Evolutionary conservation across 2,113 vertebrate genomes (phyloP), one percentile per base, ranked within the genome.

Genomic region (Ursus arctos): DNA sequence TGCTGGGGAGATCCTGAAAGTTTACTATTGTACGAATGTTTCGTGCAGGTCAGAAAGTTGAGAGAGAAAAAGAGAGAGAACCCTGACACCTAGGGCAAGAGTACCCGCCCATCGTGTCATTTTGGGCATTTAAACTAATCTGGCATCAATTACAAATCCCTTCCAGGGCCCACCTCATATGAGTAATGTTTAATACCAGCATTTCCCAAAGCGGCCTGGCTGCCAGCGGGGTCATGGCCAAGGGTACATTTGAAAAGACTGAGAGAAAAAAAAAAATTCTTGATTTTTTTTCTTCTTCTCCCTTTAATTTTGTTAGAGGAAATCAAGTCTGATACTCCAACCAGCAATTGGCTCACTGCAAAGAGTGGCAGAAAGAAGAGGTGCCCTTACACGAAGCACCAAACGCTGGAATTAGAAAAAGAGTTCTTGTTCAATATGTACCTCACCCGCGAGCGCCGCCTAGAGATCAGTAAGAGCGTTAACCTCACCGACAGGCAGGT

Each of bases 381-480:
- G 98, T 99, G 99, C 97, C 99, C 99, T 97, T 99, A 99, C 96
- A 99, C 99, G 98, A 99, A 99, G 98, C 99, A 99, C 99, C 99
- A 99, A 99, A 99, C 99, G 99, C 99, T 99, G 99, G 99, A 99
- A 99, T 99, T 99, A 99, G 99, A 99, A 98, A 99, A 99, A 98
- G 99, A 99, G 98, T 99, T 99, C 99, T 99, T 99, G 98, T 99
- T 99, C 99, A 99, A 99, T 99, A 99, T 99, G 99, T 99, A 99
- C 99, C 99, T 99, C 99, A 99, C 99, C 99, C 99, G 99, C 99
- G 99, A 99, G 99, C 99, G 99, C 99, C 99, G 99, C 99, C 99
- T 99, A 99, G 99, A 99, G 99, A 99, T 99, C 99, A 99, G 99
- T 99, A 99, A 99, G 99, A 99, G 99, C 98, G 99, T 99, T 99